These are phyloP conservation scores for Megalopta genalis DNA, from an alignment of 1,140 invertebrate species.

Conservation along the genomic window DNA sequence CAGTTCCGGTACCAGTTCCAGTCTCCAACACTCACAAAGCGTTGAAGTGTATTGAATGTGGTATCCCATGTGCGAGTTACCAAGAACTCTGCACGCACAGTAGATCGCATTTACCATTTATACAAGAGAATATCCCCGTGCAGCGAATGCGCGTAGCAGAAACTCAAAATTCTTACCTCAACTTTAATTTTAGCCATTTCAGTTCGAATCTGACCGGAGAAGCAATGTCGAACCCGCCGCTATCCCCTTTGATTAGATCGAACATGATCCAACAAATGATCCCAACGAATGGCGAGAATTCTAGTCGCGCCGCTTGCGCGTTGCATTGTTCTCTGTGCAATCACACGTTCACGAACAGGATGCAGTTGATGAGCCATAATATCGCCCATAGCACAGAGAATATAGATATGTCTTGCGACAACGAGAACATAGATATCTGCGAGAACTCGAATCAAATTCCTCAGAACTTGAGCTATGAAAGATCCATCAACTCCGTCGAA, in stretches of 20 bases:
- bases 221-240: constrained; percentile 31
- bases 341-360: constrained; percentile 72
- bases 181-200: constrained; percentile 64
- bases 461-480: constrained; percentile 63
- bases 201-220: constrained; percentile 49
- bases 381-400: constrained; percentile 69
- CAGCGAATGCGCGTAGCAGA: constrained; percentile 75
- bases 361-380: constrained; percentile 71
- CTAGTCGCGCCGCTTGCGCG: constrained; percentile 67
- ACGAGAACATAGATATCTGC: constrained; percentile 70
- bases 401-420: constrained; percentile 69
- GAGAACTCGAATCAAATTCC: constrained; percentile 68
- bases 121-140: constrained; percentile 66
- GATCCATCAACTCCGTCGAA: constrained; percentile 58
- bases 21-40: constrained; percentile 62
- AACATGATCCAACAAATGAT: constrained; percentile 54
- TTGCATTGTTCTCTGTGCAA: constrained; percentile 74
- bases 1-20: too few species aligned
- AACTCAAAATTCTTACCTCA: constrained; percentile 69
- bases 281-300: constrained; percentile 42
- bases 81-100: constrained; percentile 74
- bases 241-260: constrained; percentile 49
- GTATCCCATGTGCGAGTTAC: constrained; percentile 69
- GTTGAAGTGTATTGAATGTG: constrained; percentile 72
- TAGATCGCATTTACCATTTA: constrained; percentile 68